Percentiles rank a stretch among this genome's conserved stretches.
Evolutionary conservation across 2,888 invertebrate genomes (phyloP).

Genomic region (Escarpia spicata): DNA sequence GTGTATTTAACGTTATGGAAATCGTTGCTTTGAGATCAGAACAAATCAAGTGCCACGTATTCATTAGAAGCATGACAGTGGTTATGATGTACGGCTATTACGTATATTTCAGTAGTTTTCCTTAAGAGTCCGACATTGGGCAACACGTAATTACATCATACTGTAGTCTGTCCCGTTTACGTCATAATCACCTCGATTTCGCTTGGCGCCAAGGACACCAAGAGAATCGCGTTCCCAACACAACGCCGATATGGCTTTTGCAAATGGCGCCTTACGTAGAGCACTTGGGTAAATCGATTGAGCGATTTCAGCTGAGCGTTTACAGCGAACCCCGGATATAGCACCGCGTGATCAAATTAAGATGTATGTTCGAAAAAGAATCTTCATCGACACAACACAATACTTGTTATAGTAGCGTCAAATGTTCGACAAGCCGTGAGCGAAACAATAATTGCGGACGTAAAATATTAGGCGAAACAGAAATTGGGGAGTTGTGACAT

Average conservation of each 20-base stretch:
- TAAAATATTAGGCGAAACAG: constrained; percentile 2
- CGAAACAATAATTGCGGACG: not conserved
- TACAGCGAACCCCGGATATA: not conserved
- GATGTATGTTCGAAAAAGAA: not conserved
- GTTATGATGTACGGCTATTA: too few species aligned
- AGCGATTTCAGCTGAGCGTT: constrained; percentile 16
- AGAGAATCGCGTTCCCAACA: not conserved
- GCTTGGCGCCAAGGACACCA: not conserved
- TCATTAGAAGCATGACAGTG: too few species aligned
- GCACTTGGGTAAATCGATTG: not conserved
- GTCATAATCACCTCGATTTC: not conserved
- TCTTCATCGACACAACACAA: not conserved
- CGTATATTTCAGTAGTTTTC: too few species aligned
- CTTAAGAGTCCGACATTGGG: not conserved
- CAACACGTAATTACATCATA: not conserved
- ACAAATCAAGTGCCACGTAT: too few species aligned
- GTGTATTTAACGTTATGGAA: too few species aligned
- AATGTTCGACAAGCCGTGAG: not conserved
- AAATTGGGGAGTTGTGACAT: not conserved
- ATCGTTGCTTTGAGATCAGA: too few species aligned
- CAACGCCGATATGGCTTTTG: not conserved
- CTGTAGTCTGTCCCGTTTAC: not conserved
- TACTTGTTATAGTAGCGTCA: not conserved
- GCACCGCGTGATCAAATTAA: not conserved
- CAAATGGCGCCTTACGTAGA: not conserved